Conservation (phyloP, 2,797 vertebrate species). For the Tolypeutes matacus region DNA sequence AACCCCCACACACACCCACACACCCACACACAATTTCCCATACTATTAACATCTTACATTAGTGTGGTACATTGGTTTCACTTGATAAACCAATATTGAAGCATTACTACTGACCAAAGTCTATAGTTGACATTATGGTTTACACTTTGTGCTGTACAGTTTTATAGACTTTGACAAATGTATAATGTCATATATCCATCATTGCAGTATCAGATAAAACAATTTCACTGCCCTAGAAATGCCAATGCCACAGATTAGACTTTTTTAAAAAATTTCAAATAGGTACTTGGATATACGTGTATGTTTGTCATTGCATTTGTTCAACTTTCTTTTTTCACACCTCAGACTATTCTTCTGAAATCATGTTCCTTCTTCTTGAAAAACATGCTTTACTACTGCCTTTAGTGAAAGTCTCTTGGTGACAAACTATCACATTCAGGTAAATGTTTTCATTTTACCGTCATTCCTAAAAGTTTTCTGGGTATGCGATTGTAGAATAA, state of each 20-base stretch:
- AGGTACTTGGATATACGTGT: neutral
- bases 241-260: neutral
- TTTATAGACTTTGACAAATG: too few species aligned
- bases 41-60: too few species aligned
- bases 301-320: neutral
- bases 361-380: neutral
- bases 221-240: too few species aligned
- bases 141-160: too few species aligned
- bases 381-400: neutral
- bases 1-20: too few species aligned
- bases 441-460: neutral
- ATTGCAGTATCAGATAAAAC: too few species aligned
- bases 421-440: neutral
- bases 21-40: too few species aligned
- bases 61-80: too few species aligned
- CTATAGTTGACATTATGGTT: too few species aligned
- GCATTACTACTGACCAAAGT: too few species aligned
- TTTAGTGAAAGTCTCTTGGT: neutral
- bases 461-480: neutral
- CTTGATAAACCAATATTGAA: too few species aligned
- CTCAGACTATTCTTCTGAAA: neutral
- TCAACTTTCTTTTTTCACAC: neutral
- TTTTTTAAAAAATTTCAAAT: neutral
- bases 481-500: neutral
- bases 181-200: too few species aligned